A percentile compares a stretch with the other conserved stretches of the same genome.
These are phyloP conservation scores for Melanostigma gelatinosum DNA, from an alignment of 2,113 vertebrate species.

Conservation along the genomic window DNA sequence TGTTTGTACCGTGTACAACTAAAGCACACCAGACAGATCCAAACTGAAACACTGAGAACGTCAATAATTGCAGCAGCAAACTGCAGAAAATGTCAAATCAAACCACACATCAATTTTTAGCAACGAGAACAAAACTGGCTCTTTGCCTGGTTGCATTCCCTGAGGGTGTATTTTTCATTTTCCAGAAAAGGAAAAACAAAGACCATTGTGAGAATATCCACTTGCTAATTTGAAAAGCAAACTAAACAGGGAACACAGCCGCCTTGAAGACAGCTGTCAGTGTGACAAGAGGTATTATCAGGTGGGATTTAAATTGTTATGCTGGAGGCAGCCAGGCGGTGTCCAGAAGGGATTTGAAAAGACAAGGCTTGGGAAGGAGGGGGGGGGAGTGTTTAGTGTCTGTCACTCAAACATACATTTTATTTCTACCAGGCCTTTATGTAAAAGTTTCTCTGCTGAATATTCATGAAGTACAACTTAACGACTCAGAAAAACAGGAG, in stretches of 20 bases:
- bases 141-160: conserved; percentile 49
- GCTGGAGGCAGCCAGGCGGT: conserved; percentile 78
- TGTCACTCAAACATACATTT: conserved; percentile 74
- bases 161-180: conserved; percentile 42
- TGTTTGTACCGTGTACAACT: conserved; percentile 13
- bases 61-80: conserved; percentile 32
- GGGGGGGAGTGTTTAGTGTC: conserved; percentile 59
- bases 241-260: conserved; percentile 73
- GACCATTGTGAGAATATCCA: conserved; percentile 62
- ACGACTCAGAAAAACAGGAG: conserved; percentile 22
- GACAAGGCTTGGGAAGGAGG: conserved; percentile 37
- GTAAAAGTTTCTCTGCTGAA: conserved; percentile 47
- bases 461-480: conserved; percentile 52
- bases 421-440: conserved; percentile 57
- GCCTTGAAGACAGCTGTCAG: conserved; percentile 79
- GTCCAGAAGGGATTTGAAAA: conserved; percentile 78
- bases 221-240: conserved; percentile 73
- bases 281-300: conserved; percentile 76
- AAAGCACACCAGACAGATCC: conserved; percentile 14
- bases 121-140: conserved; percentile 44
- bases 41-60: conserved; percentile 40
- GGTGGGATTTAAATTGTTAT: conserved; percentile 82
- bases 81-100: conserved; percentile 51
- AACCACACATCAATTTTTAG: conserved; percentile 53
- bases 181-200: conserved; percentile 59